Evolutionary conservation across 2,113 vertebrate genomes (phyloP), one percentile per base, ranked within the genome.

Genomic region (Rhabdornis inornatus): DNA sequence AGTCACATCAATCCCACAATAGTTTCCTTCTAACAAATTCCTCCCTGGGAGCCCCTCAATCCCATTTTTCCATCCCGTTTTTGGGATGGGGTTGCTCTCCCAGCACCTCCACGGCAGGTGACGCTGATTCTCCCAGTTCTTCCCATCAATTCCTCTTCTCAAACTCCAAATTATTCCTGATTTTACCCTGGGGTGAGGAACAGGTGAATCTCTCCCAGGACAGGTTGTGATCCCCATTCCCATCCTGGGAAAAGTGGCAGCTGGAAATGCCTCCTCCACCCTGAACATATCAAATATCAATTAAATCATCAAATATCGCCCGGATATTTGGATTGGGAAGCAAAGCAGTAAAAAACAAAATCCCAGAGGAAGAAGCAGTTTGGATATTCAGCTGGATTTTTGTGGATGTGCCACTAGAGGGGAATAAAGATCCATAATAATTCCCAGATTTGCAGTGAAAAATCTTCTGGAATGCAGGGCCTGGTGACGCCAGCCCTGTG

Each of bases 341-440:
- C 20, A 31, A 76, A 90, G 53, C 17, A 33, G 9, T 20, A 39
- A n/a, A 9, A 50, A 50, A 13, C 11, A 22, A 52, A 52, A 53
- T 3, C 33, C 28, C 33, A 5, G 23, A 64, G 40, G 55, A 83
- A 74, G 55, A 0, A n/a, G 50, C 15, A 18, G 12, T 27, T 63
- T 17, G 56, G 52, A 21, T 6, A 23, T 21, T 4, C 30, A 25
- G 30, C 2, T 69, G 85, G 4, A 16, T 63, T 87, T 94, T 75
- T 52, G 23, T 13, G 47, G 79, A 33, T 13, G 2, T 0, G 40
- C 95, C 96, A 72, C 95, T 96, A 97, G 96, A 96, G 96, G 96
- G 96, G 44, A 95, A 92, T 66, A 93, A 78, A 95, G 93, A 50
- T 63, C 96, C 17, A 8, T 18, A 53, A 30, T 5, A 92, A 24